Evolutionary conservation across 2,113 vertebrate genomes (phyloP).

Genomic region (Stigmatopora nigra): DNA sequence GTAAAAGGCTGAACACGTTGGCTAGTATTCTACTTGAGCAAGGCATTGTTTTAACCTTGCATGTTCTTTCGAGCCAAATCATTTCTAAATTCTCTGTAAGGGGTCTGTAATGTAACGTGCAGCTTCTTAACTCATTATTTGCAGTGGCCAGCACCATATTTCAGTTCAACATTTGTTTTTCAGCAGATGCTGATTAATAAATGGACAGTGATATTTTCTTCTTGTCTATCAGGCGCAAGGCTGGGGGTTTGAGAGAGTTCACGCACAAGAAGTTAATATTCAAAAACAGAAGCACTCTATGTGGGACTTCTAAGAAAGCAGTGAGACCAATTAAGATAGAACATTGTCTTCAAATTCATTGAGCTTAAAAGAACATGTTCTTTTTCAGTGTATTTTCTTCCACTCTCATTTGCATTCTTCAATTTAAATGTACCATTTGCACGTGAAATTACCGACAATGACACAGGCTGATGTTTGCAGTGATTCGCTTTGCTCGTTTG

Average conservation of each 20-base stretch:
- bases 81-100: conserved; percentile 10
- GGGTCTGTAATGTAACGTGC: conserved; percentile 29
- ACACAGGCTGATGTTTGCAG: conserved; percentile 11
- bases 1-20: conserved; percentile 37
- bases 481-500: conserved; percentile 19
- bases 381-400: conserved; percentile 1
- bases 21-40: conserved; percentile 33
- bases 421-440: conserved; percentile 20
- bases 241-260: conserved; percentile 15
- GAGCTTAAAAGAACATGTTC: conserved; percentile 15
- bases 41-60: conserved; percentile 8
- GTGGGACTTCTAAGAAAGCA: conserved; percentile 6
- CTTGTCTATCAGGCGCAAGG: conserved; percentile 19
- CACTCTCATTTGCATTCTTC: conserved; percentile 23
- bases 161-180: conserved; percentile 28
- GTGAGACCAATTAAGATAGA: conserved; percentile 26
- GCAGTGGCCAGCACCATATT: conserved; percentile 28
- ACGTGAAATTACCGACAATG: conserved; percentile 25
- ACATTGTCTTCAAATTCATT: conserved; percentile 13
- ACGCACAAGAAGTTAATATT: conserved; percentile 32
- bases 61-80: conserved; percentile 9
- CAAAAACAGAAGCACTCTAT: conserved; percentile 26
- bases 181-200: conserved; percentile 38
- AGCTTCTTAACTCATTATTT: conserved; percentile 37
- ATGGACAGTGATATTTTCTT: conserved; percentile 15